These are phyloP conservation scores for Nemapogon koenigi DNA, from an alignment of 2,888 invertebrate genomes.

Conservation along the genomic window DNA sequence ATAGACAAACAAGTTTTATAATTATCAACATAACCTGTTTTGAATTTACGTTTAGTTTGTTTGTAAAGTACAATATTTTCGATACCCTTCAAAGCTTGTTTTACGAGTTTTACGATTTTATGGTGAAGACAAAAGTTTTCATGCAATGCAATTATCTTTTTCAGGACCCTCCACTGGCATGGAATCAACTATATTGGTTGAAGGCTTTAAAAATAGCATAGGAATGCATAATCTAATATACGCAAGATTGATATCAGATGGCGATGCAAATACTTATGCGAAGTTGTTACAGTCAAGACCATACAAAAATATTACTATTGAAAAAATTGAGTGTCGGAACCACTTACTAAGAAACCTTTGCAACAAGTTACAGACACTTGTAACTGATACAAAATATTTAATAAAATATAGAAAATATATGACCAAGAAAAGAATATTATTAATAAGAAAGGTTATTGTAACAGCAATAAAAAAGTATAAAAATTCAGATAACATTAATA, in stretches of 20 bases:
- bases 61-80: too few species aligned
- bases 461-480: conserved; percentile 10
- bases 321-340: conserved; percentile 27
- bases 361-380: conserved; percentile 9
- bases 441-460: conserved; percentile 13
- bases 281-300: conserved; percentile 19
- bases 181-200: conserved; percentile 26
- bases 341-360: conserved; percentile 22
- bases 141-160: too few species aligned
- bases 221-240: conserved; percentile 23
- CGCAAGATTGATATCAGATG: conserved; percentile 25
- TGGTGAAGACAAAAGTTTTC: too few species aligned
- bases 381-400: conserved; percentile 16
- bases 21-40: too few species aligned
- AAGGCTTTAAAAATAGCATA: conserved; percentile 24
- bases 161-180: conserved; percentile 25
- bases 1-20: too few species aligned
- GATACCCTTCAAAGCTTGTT: too few species aligned
- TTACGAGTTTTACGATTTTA: too few species aligned
- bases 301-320: conserved; percentile 18
- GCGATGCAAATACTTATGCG: conserved; percentile 26
- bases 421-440: conserved; percentile 14
- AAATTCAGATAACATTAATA: conserved; percentile 6
- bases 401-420: conserved; percentile 11
- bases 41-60: too few species aligned